These are phyloP conservation scores for Cyanoliseus patagonus DNA, from an alignment of 2,113 vertebrate genomes.

Conservation along the genomic window DNA sequence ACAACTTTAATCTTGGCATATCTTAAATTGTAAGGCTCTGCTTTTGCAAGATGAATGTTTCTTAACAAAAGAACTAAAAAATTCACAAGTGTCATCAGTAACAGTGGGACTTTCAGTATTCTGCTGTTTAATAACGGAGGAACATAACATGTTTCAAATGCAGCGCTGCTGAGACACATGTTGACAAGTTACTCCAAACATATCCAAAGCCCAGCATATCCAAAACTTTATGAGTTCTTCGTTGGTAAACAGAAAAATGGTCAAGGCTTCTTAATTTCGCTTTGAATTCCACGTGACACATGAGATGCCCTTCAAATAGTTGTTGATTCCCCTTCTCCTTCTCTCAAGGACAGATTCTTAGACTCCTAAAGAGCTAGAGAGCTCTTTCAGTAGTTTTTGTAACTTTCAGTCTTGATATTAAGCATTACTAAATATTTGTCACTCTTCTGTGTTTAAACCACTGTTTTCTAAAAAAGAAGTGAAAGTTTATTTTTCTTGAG, in stretches of 20 bases:
- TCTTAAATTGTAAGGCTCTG: neutral
- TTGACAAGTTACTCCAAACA: neutral
- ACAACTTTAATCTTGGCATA: neutral
- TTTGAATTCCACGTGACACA: neutral
- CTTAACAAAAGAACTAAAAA: neutral
- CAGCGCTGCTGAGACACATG: fast-evolving
- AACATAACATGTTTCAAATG: neutral
- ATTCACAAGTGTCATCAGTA: neutral
- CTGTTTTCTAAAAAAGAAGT: neutral
- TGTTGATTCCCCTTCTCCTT: neutral
- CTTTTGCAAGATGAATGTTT: neutral
- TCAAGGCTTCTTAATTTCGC: neutral
- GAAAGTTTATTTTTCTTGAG: neutral
- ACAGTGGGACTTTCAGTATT: neutral
- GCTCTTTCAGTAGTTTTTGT: neutral
- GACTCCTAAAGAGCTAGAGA: neutral
- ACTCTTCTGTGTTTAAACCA: neutral
- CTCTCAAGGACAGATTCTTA: neutral
- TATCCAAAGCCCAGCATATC: neutral
- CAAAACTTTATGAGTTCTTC: neutral
- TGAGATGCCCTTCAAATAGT: neutral
- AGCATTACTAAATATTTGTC: neutral
- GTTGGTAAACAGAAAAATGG: neutral
- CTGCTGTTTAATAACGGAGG: neutral
- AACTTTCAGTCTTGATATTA: neutral